phyloP scores from a whole-genome alignment of 1,140 invertebrate genomes.

The Euwallacea similis region DNA sequence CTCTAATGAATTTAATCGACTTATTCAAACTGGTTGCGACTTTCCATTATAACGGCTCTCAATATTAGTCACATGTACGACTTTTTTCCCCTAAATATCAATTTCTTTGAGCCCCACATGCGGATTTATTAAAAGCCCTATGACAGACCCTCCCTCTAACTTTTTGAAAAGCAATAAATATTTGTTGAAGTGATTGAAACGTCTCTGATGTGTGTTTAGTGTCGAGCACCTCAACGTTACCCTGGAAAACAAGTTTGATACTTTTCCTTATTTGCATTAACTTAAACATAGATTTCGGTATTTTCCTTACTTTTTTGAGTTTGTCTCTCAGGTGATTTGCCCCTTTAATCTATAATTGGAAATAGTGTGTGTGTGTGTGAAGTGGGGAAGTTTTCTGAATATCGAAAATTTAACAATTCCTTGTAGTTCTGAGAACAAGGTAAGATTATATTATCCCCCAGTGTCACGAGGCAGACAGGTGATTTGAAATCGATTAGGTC shows the following conservation, averaged over 20 bases:
- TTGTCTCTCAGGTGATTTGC: no score
- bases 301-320: no score
- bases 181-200: slow-evolving; percentile 13
- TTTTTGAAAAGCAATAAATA: slow-evolving; percentile 9
- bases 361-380: no score
- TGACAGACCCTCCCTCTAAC: slow-evolving; percentile 3
- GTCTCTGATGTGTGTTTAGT: slow-evolving; percentile 11
- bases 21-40: not conserved
- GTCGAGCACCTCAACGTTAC: not conserved
- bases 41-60: not conserved
- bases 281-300: no score
- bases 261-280: not conserved
- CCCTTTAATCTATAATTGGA: no score
- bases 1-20: slow-evolving; percentile 4
- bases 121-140: not conserved
- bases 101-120: slow-evolving; percentile 2
- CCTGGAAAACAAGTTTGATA: not conserved
- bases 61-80: not conserved
- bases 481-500: no score
- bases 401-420: no score
- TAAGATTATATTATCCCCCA: no score
- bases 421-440: no score
- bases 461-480: no score
- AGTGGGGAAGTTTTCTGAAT: no score
- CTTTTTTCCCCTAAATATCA: not conserved